Evolutionary conservation across 1,140 invertebrate species (phyloP).

Genomic region (Maniola jurtina): DNA sequence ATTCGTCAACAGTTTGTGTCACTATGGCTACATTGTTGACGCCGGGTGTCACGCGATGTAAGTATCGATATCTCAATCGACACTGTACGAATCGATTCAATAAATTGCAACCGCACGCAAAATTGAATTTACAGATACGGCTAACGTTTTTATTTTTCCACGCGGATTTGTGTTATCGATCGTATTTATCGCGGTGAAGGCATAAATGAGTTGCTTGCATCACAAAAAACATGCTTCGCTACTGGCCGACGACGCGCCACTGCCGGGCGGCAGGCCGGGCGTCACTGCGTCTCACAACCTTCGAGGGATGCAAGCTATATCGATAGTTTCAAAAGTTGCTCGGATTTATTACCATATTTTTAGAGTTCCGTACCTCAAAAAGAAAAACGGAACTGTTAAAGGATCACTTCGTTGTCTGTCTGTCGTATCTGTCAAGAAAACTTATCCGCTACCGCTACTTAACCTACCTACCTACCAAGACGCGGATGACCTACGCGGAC

Average conservation of each 20-base stretch:
- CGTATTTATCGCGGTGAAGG: slow-evolving; percentile 29
- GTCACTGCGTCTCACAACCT: slow-evolving; percentile 66
- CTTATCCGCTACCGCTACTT: too few relatives aligned
- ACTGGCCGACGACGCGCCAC: slow-evolving; percentile 52
- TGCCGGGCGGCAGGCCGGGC: slow-evolving; percentile 44
- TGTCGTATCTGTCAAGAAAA: too few relatives aligned
- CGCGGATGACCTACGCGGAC: too few relatives aligned
- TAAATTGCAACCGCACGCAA: slow-evolving; percentile 15
- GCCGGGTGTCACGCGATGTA: slow-evolving; percentile 51
- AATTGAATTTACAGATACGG: slow-evolving; percentile 17
- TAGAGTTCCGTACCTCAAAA: neutral
- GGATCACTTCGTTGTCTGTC: too few relatives aligned
- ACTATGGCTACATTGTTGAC: slow-evolving; percentile 77
- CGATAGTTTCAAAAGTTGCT: neutral
- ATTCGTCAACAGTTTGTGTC: slow-evolving; percentile 66
- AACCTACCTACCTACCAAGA: too few relatives aligned
- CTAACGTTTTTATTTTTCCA: slow-evolving; percentile 39
- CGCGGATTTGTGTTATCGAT: slow-evolving; percentile 58
- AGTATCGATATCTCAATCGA: slow-evolving; percentile 49
- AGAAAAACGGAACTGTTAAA: too few relatives aligned
- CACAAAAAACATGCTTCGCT: slow-evolving; percentile 25
- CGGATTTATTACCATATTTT: neutral
- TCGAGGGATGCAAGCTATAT: slow-evolving; percentile 27
- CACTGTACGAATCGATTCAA: slow-evolving; percentile 24
- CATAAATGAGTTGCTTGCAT: slow-evolving; percentile 16